Percentiles rank a stretch among this genome's conserved stretches.
Evolutionary conservation across 2,888 invertebrate species (phyloP).

Genomic region (Drosophila infuscata): DNA sequence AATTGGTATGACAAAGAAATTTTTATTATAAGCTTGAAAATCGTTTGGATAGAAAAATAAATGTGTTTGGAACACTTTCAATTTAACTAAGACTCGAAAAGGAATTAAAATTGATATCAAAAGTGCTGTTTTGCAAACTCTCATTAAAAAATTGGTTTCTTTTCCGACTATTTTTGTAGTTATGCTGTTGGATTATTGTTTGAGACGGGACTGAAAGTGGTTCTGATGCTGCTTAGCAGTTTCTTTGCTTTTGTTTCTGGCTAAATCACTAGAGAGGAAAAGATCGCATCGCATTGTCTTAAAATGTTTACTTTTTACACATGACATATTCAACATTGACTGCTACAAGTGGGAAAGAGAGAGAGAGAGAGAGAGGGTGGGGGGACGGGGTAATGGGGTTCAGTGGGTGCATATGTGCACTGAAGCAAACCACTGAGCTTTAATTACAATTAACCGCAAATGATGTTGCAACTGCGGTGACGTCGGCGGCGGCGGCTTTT

Average conservation of each 20-base stretch:
- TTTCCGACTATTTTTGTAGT: background rate
- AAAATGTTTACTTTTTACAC: conserved; percentile 32
- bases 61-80: background rate
- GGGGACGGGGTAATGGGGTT: background rate
- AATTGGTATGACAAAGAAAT: background rate
- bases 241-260: conserved; percentile 46
- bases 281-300: conserved; percentile 26
- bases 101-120: too few species aligned
- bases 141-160: background rate
- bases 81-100: background rate
- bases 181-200: too few species aligned
- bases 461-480: conserved; percentile 66
- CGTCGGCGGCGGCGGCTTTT: conserved; percentile 38
- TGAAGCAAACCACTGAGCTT: conserved; percentile 68
- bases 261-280: conserved; percentile 19
- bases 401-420: conserved; percentile 50
- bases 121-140: too few species aligned
- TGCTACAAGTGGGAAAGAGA: too few species aligned
- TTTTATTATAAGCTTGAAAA: background rate
- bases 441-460: conserved; percentile 76
- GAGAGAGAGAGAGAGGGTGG: background rate
- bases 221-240: background rate
- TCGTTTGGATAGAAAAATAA: background rate
- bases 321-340: conserved; percentile 48
- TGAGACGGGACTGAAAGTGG: conserved; percentile 4